Percentiles rank a stretch among this genome's conserved stretches.
These are phyloP conservation scores for Cheilinus undulatus DNA, from an alignment of 2,113 vertebrate genomes.

Conservation along the genomic window DNA sequence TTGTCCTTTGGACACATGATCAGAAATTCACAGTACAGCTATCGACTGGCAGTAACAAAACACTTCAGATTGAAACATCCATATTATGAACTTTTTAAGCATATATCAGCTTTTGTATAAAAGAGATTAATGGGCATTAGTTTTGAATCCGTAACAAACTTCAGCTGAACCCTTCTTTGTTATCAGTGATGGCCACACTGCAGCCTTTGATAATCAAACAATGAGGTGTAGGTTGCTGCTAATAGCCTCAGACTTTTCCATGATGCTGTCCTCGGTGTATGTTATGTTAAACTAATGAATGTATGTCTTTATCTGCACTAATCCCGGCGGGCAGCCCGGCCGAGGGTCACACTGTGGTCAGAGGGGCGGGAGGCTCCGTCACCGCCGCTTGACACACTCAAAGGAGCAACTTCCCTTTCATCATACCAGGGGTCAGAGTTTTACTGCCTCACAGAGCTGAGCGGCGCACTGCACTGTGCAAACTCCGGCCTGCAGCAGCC, in stretches of 20 bases:
- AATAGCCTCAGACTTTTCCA: slow-evolving; percentile 16
- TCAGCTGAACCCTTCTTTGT: slow-evolving; percentile 5
- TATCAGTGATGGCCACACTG: neutral
- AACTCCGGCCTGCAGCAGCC: slow-evolving; percentile 47
- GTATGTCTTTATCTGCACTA: slow-evolving; percentile 66
- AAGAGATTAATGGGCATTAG: neutral
- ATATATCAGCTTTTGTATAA: neutral
- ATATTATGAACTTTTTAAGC: no score
- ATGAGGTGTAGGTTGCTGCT: slow-evolving; percentile 7
- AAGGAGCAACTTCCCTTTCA: slow-evolving; percentile 83
- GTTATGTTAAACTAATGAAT: slow-evolving; percentile 58
- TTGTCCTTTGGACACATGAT: no score
- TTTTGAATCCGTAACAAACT: neutral
- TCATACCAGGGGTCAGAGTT: slow-evolving; percentile 80
- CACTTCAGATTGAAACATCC: no score
- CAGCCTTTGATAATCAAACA: slow-evolving; percentile 24
- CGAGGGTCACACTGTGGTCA: slow-evolving; percentile 80
- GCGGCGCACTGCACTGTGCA: slow-evolving; percentile 54
- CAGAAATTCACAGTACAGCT: no score
- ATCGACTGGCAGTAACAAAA: no score
- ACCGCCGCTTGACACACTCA: slow-evolving; percentile 77
- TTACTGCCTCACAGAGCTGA: slow-evolving; percentile 70
- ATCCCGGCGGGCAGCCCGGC: slow-evolving; percentile 41
- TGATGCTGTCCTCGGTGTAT: slow-evolving; percentile 9
- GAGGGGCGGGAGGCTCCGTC: slow-evolving; percentile 54